A percentile compares a stretch with the other conserved stretches of the same genome.
These are phyloP conservation scores for Decapterus maruadsi DNA, from an alignment of 2,797 vertebrate species.

Conservation along the genomic window DNA sequence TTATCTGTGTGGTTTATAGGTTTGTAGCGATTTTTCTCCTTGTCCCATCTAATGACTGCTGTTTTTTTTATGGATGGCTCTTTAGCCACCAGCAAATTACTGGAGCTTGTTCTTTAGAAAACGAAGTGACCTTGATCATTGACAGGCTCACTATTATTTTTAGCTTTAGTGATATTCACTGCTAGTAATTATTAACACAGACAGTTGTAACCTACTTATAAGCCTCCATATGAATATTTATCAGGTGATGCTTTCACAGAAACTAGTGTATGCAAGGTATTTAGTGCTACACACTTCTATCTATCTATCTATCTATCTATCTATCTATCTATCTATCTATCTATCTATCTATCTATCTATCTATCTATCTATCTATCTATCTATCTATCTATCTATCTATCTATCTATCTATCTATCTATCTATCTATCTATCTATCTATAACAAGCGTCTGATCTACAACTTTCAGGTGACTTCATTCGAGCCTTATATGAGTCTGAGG, in stretches of 20 bases:
- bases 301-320: too few relatives aligned
- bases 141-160: not conserved
- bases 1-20: not conserved
- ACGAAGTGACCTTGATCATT: not conserved
- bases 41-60: not conserved
- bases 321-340: too few relatives aligned
- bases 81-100: not conserved
- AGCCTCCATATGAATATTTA: not conserved
- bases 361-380: too few relatives aligned
- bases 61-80: not conserved
- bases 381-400: too few relatives aligned
- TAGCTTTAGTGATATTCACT: not conserved
- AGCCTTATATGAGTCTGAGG: conserved; percentile 96
- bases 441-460: not conserved
- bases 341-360: too few relatives aligned
- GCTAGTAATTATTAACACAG: not conserved
- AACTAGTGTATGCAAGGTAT: not conserved
- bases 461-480: conserved; percentile 95
- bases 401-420: too few relatives aligned
- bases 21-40: not conserved
- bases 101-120: not conserved
- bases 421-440: not conserved
- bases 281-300: not conserved
- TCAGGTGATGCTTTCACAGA: not conserved
- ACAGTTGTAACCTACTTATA: not conserved